Evolutionary conservation across 2,797 vertebrate species (phyloP).

Genomic region (Syndactyla subalaris): DNA sequence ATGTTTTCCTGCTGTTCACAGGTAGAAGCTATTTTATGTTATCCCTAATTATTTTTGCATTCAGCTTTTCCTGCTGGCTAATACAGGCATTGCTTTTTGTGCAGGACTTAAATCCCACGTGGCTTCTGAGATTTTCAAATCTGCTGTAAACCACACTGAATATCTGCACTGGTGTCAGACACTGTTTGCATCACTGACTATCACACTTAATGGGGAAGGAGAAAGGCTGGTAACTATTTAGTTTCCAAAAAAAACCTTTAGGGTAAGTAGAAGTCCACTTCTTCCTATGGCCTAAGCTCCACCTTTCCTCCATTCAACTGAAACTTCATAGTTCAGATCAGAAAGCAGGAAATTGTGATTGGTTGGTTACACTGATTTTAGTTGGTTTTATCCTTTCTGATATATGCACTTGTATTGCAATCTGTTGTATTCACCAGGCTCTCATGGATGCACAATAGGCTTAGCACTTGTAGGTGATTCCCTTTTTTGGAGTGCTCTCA

Average conservation of each 20-base stretch:
- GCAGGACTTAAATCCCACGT: not conserved
- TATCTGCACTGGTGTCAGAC: not conserved
- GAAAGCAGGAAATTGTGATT: not conserved
- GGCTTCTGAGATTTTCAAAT: not conserved
- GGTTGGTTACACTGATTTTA: not conserved
- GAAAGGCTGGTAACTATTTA: not conserved
- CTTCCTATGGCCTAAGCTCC: not conserved
- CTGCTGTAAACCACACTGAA: not conserved
- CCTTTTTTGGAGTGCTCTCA: not conserved
- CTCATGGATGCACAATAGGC: not conserved
- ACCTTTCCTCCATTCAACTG: not conserved
- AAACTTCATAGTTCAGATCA: not conserved
- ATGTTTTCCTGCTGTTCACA: slow-evolving; percentile 26
- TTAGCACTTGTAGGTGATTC: not conserved
- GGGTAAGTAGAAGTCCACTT: not conserved
- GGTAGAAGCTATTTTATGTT: slow-evolving; percentile 1
- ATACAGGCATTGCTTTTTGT: not conserved
- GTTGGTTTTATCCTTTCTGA: not conserved
- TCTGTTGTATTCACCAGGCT: not conserved
- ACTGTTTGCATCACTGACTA: not conserved
- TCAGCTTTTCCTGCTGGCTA: not conserved
- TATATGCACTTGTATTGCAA: too few species aligned
- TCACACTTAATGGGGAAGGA: not conserved
- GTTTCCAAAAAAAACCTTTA: not conserved
- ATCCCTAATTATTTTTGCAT: slow-evolving; percentile 20